Conservation (phyloP, 2,797 vertebrate genomes). For the Alectoris magna region DNA sequence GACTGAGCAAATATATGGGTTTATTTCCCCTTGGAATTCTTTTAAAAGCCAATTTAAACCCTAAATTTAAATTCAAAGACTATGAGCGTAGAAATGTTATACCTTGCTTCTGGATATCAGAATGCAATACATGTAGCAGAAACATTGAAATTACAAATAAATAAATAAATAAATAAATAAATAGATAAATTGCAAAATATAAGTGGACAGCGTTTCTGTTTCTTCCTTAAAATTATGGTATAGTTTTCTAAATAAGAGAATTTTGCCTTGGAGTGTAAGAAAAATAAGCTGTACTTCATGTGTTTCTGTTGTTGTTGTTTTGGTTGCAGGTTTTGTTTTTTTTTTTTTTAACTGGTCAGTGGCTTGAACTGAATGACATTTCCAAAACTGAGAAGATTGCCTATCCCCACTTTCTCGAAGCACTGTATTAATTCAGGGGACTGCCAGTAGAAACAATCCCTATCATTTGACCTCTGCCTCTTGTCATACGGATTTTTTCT, state of each 20-base stretch:
- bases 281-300: background rate
- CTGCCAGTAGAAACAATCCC: background rate
- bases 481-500: background rate
- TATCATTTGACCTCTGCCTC: constrained; percentile 9
- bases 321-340: background rate
- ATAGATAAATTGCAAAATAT: background rate
- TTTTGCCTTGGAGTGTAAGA: background rate
- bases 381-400: background rate
- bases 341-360: background rate
- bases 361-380: background rate
- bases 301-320: background rate
- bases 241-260: background rate
- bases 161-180: background rate
- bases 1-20: background rate
- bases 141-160: background rate
- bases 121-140: background rate
- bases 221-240: constrained; percentile 34
- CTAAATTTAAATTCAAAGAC: background rate
- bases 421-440: background rate
- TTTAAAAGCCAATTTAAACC: constrained; percentile 38
- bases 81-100: background rate
- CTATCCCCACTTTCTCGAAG: background rate
- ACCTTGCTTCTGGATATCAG: background rate
- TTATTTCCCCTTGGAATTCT: constrained; percentile 28
- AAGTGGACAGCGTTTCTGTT: constrained; percentile 12